phyloP scores from a whole-genome alignment of 1,140 invertebrate genomes.

The Bradynema listronoti region DNA sequence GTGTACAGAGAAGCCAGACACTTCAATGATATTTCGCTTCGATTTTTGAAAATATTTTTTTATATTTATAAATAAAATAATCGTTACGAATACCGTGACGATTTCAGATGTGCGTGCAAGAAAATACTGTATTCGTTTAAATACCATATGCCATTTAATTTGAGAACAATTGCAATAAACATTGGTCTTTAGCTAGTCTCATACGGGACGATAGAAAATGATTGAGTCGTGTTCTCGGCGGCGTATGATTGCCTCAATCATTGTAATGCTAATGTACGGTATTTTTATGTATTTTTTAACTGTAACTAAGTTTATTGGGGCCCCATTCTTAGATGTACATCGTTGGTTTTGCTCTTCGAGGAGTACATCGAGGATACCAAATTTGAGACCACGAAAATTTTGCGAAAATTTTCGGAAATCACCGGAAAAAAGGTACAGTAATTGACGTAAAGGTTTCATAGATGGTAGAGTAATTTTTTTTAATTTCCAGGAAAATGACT shows the following conservation, averaged over 20 bases:
- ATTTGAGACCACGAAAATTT: conserved; percentile 4
- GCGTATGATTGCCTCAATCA: conserved; percentile 5
- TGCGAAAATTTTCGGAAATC: neutral
- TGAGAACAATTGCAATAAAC: neutral
- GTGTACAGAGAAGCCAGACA: no score
- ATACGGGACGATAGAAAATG: neutral
- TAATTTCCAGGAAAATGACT: no score
- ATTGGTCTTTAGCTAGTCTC: neutral
- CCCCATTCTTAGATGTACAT: conserved; percentile 2
- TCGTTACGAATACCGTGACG: neutral
- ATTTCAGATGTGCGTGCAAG: neutral
- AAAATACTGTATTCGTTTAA: neutral
- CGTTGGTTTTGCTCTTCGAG: conserved; percentile 1
- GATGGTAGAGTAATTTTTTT: no score
- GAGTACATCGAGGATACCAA: conserved; percentile 9
- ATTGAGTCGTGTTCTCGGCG: conserved; percentile 7
- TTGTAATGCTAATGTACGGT: conserved; percentile 7
- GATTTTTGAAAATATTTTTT: no score
- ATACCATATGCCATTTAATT: neutral
- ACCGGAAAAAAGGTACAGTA: no score
- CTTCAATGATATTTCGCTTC: no score
- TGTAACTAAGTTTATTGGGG: no score
- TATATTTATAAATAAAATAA: neutral
- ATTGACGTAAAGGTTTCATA: no score
- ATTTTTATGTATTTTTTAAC: neutral